These are phyloP conservation scores for Drosophila neonasuta DNA, from an alignment of 2,888 invertebrate genomes.

Conservation along the genomic window DNA sequence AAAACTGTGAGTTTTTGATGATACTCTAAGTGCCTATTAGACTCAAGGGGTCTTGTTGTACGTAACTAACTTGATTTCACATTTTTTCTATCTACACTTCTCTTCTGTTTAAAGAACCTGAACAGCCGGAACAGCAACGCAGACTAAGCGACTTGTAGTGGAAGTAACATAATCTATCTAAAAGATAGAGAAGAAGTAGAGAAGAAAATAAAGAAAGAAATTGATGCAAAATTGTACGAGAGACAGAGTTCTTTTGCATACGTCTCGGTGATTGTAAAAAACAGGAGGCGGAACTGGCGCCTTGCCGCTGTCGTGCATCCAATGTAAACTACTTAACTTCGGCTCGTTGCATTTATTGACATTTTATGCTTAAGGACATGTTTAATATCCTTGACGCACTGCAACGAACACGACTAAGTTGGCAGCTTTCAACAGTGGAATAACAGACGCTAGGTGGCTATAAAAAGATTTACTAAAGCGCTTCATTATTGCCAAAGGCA, in stretches of 20 bases:
- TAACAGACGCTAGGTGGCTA: neutral
- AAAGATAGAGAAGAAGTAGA: slow-evolving; percentile 17
- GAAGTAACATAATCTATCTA: slow-evolving; percentile 42
- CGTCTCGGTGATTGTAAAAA: slow-evolving; percentile 12
- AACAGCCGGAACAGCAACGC: slow-evolving; percentile 20
- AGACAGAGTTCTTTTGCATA: slow-evolving; percentile 7
- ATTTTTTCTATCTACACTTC: neutral
- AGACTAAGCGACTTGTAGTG: slow-evolving; percentile 35
- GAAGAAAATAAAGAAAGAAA: slow-evolving; percentile 16
- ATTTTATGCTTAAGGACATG: slow-evolving; percentile 74
- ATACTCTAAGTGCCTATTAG: slow-evolving; percentile 35
- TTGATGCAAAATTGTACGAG: slow-evolving; percentile 31
- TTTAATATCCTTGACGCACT: slow-evolving; percentile 62
- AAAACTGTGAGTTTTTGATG: slow-evolving; percentile 20
- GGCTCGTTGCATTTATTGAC: slow-evolving; percentile 73
- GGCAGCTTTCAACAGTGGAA: slow-evolving; percentile 6
- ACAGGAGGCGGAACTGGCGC: slow-evolving; percentile 29
- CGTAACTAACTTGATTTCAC: slow-evolving; percentile 36
- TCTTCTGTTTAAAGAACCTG: slow-evolving; percentile 22
- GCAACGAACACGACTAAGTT: slow-evolving; percentile 7
- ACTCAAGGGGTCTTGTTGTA: slow-evolving; percentile 34
- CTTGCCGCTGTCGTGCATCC: slow-evolving; percentile 43
- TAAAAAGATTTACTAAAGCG: neutral
- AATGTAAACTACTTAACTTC: slow-evolving; percentile 65
- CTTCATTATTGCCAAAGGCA: slow-evolving; percentile 1